Conservation (phyloP, 1,140 invertebrate genomes). For the Brachionus rotundiformis region DNA sequence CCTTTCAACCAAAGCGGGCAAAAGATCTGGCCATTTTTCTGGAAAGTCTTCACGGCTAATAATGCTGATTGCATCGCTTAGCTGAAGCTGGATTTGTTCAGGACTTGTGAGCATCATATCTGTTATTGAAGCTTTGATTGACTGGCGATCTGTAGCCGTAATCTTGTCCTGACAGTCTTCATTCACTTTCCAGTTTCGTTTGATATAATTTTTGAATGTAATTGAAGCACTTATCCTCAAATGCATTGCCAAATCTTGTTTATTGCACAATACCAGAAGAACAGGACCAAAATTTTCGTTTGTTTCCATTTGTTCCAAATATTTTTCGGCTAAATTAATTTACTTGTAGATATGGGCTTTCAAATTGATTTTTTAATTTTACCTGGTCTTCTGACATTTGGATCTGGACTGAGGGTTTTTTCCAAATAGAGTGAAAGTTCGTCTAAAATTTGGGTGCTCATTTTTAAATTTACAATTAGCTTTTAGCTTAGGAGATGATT, state of each 20-base stretch:
- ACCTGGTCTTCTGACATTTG: conserved; percentile 69
- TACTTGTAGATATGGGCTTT: background rate
- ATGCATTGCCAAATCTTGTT: conserved; percentile 74
- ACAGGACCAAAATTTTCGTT: conserved; percentile 88
- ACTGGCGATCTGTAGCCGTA: conserved; percentile 74
- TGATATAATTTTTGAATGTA: conserved; percentile 93
- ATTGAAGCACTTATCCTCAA: conserved; percentile 84
- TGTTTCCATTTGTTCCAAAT: conserved; percentile 82
- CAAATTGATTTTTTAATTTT: background rate
- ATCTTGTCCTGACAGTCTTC: conserved; percentile 80
- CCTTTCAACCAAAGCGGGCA: conserved; percentile 79
- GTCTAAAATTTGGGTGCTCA: conserved; percentile 75
- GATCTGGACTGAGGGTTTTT: conserved; percentile 83
- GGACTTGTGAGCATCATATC: conserved; percentile 87
- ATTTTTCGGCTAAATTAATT: conserved; percentile 75
- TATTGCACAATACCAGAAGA: conserved; percentile 76
- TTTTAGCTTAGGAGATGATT: conserved; percentile 46
- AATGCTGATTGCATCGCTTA: conserved; percentile 91
- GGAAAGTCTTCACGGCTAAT: conserved; percentile 93
- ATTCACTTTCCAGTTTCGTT: conserved; percentile 81
- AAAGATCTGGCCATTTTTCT: conserved; percentile 84
- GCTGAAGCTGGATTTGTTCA: conserved; percentile 83
- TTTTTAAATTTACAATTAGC: conserved; percentile 41
- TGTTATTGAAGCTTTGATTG: conserved; percentile 83
- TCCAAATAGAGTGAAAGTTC: conserved; percentile 79